Conservation (phyloP, 64 coral and sea anemone species). For the Acropora tenuis region DNA sequence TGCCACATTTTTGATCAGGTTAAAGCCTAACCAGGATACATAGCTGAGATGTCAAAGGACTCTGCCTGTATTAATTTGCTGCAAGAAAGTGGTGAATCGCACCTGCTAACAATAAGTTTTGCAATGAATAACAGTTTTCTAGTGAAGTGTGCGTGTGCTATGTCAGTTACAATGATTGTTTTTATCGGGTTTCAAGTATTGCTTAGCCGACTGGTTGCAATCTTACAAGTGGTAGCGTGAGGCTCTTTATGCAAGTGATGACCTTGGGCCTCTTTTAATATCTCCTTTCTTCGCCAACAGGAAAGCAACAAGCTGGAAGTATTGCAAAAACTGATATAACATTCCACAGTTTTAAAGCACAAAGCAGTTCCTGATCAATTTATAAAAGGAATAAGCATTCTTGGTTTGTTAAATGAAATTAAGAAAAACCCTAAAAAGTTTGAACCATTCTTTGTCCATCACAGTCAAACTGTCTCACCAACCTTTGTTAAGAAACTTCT, state of each 20-base stretch:
- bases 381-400: conserved; percentile 59
- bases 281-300: conserved; percentile 43
- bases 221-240: too few species aligned
- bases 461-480: conserved; percentile 44
- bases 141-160: background rate
- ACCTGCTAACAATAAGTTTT: conserved; percentile 33
- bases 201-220: background rate
- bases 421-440: conserved; percentile 57
- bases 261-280: background rate
- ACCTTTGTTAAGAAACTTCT: conserved; percentile 57
- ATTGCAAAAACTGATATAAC: conserved; percentile 58
- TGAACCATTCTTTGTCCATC: conserved; percentile 66
- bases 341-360: conserved; percentile 59
- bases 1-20: background rate
- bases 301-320: conserved; percentile 67
- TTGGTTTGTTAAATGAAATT: conserved; percentile 61
- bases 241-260: background rate
- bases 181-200: background rate
- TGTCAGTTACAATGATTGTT: background rate
- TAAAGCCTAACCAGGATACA: background rate
- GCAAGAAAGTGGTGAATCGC: conserved; percentile 44
- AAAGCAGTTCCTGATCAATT: conserved; percentile 69
- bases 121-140: background rate
- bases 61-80: conserved; percentile 27
- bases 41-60: background rate